Evolutionary conservation across 2,888 invertebrate species (phyloP).

Genomic region (Cryptocheilus praepositus): DNA sequence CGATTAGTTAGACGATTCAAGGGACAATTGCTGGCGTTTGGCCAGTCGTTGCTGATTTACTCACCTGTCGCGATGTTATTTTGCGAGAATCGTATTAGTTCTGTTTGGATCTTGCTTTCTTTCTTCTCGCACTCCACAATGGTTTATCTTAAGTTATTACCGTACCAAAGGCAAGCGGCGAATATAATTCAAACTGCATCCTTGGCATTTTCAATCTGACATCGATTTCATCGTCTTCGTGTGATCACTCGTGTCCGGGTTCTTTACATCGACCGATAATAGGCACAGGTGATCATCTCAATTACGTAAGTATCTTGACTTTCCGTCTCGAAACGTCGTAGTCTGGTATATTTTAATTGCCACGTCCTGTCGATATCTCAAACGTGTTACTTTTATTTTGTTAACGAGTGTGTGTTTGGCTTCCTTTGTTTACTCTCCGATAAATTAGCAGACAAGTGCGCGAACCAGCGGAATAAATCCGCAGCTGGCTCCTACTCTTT

Average conservation of each 20-base stretch:
- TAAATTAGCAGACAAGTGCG: background rate
- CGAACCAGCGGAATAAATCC: background rate
- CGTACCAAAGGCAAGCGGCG: too few relatives aligned
- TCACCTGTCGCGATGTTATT: too few relatives aligned
- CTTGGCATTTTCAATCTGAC: slow-evolving; percentile 5
- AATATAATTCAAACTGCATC: background rate
- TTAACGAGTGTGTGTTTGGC: background rate
- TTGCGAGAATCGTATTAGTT: too few relatives aligned
- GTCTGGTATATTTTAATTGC: background rate
- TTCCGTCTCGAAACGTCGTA: too few relatives aligned
- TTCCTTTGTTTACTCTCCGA: too few relatives aligned
- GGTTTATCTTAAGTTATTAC: too few relatives aligned
- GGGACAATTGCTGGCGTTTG: too few relatives aligned
- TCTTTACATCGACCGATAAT: too few relatives aligned
- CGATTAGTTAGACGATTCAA: too few relatives aligned
- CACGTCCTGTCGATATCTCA: background rate
- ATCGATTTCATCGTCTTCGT: background rate
- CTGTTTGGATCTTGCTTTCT: background rate
- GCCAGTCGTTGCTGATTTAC: too few relatives aligned
- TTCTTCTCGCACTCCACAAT: background rate
- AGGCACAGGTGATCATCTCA: too few relatives aligned
- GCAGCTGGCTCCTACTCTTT: background rate
- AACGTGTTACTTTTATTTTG: background rate
- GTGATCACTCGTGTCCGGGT: too few relatives aligned
- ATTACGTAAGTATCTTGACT: background rate